Conservation (phyloP, 2,888 invertebrate genomes). For the Drosophila neoperkinsi region DNA sequence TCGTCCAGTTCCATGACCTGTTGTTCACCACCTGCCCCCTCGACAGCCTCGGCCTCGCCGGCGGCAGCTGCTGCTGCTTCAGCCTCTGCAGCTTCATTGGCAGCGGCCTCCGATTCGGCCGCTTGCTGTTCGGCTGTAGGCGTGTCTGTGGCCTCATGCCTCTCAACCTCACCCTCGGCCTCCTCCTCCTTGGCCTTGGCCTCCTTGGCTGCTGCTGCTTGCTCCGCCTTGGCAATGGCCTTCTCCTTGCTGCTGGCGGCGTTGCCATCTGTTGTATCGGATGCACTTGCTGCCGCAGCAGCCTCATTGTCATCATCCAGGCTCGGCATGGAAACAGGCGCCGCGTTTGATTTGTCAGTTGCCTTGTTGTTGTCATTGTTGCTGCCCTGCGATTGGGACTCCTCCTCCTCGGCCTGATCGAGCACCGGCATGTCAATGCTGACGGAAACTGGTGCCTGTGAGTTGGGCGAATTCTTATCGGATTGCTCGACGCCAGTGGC, state of each 20-base stretch:
- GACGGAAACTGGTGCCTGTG: slow-evolving; percentile 81
- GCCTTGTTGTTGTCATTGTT: slow-evolving; percentile 67
- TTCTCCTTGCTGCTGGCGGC: slow-evolving; percentile 44
- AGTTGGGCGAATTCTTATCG: slow-evolving; percentile 66
- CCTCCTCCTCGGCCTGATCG: slow-evolving; percentile 84
- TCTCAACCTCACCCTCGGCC: slow-evolving; percentile 37
- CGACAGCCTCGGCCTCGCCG: slow-evolving; percentile 53
- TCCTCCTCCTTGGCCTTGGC: slow-evolving; percentile 29
- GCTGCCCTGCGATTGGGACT: slow-evolving; percentile 68
- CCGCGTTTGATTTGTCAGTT: slow-evolving; percentile 60
- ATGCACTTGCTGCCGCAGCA: slow-evolving; percentile 48
- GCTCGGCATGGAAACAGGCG: slow-evolving; percentile 85
- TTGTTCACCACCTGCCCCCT: slow-evolving; percentile 68
- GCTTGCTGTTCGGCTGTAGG: slow-evolving; percentile 53
- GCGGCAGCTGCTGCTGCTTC: slow-evolving; percentile 57
- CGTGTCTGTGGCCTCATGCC: slow-evolving; percentile 47
- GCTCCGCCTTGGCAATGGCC: slow-evolving; percentile 38
- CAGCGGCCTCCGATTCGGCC: slow-evolving; percentile 53
- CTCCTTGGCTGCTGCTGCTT: slow-evolving; percentile 45
- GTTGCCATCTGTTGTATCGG: slow-evolving; percentile 54
- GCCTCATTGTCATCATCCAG: slow-evolving; percentile 85
- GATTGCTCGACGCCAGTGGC: slow-evolving; percentile 62
- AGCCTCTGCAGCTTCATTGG: slow-evolving; percentile 56
- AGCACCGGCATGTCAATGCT: slow-evolving; percentile 85
- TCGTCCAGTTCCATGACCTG: slow-evolving; percentile 85